Conservation (phyloP, 2,888 invertebrate genomes). For the Candidula unifasciata region DNA sequence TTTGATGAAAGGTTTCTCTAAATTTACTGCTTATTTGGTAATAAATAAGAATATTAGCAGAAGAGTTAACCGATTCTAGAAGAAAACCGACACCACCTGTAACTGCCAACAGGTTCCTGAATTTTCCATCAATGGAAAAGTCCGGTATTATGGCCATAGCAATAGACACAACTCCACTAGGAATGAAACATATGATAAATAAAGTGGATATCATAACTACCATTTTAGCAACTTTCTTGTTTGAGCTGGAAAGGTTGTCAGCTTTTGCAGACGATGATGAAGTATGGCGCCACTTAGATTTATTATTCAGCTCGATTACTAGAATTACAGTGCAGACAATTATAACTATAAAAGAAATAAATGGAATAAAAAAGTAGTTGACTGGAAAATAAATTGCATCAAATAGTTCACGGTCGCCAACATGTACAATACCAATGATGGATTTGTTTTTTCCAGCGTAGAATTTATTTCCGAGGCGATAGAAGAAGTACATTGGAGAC, state of each 20-base stretch:
- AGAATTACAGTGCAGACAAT: background rate
- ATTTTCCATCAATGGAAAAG: background rate
- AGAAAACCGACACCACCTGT: background rate
- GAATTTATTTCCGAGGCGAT: background rate
- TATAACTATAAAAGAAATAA: background rate
- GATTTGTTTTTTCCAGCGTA: background rate
- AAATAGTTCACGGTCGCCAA: background rate
- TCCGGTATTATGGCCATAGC: background rate
- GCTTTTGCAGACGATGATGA: background rate
- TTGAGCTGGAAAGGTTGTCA: background rate
- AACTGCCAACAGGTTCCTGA: background rate
- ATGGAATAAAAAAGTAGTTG: background rate
- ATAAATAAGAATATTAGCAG: background rate
- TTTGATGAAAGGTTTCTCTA: background rate
- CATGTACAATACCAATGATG: background rate
- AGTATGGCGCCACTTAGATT: background rate
- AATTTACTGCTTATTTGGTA: background rate
- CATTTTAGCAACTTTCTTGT: background rate
- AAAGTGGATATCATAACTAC: background rate
- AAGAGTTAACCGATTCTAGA: background rate
- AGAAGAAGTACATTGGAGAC: background rate
- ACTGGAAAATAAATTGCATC: background rate
- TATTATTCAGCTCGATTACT: background rate
- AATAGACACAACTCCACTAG: background rate
- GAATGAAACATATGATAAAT: slow-evolving; percentile 6